phyloP scores from a whole-genome alignment of 2,113 vertebrate genomes.

The Muntiacus muntjak region DNA sequence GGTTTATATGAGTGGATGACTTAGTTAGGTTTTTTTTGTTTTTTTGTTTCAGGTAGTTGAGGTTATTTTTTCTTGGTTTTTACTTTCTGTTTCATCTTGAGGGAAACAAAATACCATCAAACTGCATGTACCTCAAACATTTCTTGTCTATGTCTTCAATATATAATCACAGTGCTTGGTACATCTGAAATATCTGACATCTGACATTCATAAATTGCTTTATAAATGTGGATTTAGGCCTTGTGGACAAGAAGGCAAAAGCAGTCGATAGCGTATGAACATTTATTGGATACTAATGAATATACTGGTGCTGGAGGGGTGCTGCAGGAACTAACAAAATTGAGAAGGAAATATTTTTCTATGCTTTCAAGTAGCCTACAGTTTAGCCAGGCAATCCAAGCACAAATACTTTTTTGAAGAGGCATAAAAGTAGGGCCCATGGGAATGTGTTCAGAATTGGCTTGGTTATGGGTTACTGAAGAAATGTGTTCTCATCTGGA shows the following conservation, averaged over 20 bases:
- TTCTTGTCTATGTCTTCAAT: not conserved
- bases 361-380: not conserved
- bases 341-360: conserved; percentile 11
- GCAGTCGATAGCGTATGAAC: not conserved
- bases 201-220: conserved; percentile 3
- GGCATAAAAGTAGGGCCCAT: not conserved
- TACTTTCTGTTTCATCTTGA: not conserved
- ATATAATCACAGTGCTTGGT: not conserved
- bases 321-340: not conserved
- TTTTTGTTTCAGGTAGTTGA: not conserved
- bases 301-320: not conserved
- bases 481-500: not conserved
- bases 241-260: conserved; percentile 5
- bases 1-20: not conserved
- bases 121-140: conserved; percentile 6
- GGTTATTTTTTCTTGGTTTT: not conserved
- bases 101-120: not conserved
- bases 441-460: not conserved
- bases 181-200: not conserved
- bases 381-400: not conserved
- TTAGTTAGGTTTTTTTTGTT: not conserved
- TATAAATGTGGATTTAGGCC: not conserved
- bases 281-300: conserved; percentile 12
- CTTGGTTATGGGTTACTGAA: not conserved
- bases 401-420: conserved; percentile 12